Conservation (phyloP, 2,113 vertebrate genomes). For the Zingel zingel region DNA sequence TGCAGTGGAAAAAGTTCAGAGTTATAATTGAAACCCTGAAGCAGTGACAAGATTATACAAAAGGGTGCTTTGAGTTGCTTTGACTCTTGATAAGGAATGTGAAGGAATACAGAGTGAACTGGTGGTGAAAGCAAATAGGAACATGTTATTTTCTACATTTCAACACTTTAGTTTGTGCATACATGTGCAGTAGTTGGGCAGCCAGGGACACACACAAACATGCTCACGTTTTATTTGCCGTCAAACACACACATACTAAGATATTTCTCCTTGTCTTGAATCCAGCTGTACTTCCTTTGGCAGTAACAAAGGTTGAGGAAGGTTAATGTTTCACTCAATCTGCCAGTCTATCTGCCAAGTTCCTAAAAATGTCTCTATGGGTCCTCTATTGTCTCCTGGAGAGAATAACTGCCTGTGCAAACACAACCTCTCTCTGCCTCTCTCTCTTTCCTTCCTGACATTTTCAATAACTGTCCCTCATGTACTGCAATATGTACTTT, state of each 20-base stretch:
- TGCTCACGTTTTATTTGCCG: not conserved
- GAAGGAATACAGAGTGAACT: not conserved
- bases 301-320: constrained; percentile 65
- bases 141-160: constrained; percentile 27
- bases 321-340: constrained; percentile 72
- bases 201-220: constrained; percentile 4
- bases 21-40: constrained; percentile 51
- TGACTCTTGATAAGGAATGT: constrained; percentile 32
- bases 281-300: constrained; percentile 55
- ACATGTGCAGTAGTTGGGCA: not conserved
- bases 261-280: constrained; percentile 27
- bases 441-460: constrained; percentile 41
- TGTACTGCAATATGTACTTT: constrained; percentile 59
- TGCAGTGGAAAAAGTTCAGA: constrained; percentile 27
- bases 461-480: constrained; percentile 58
- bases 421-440: constrained; percentile 40
- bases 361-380: constrained; percentile 51
- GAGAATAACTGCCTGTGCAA: constrained; percentile 67
- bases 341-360: constrained; percentile 52
- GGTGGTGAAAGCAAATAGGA: constrained; percentile 19
- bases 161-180: constrained; percentile 1
- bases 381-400: constrained; percentile 35
- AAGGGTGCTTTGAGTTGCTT: constrained; percentile 19
- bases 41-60: constrained; percentile 46
- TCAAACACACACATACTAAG: not conserved